A percentile compares a stretch with the other conserved stretches of the same genome.
Evolutionary conservation across 2,113 vertebrate species (phyloP).

Genomic region (Sterrhoptilus dennistouni): DNA sequence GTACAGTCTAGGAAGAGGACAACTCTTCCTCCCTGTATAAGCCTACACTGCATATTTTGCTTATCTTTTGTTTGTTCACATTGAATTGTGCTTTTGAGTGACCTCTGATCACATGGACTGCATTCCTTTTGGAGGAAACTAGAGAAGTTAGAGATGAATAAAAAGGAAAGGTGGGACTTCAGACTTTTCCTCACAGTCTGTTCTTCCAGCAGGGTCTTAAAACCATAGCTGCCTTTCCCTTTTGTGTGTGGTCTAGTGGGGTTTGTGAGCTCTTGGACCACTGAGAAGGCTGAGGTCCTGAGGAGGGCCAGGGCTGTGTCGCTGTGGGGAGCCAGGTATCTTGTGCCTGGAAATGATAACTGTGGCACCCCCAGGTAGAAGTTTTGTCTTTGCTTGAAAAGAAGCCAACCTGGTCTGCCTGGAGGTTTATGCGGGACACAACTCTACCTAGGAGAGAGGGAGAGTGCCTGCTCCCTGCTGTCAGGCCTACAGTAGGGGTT

Average conservation of each 20-base stretch:
- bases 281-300: background rate
- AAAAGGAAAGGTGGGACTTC: background rate
- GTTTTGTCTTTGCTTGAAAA: fast-evolving
- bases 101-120: background rate
- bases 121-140: background rate
- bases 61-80: background rate
- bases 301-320: background rate
- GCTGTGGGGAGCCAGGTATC: background rate
- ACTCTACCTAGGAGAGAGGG: background rate
- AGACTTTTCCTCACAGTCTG: background rate
- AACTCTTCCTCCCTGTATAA: background rate
- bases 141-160: background rate
- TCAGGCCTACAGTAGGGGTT: background rate
- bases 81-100: background rate
- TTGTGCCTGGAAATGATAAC: background rate
- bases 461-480: background rate
- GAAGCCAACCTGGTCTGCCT: background rate
- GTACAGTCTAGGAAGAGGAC: background rate
- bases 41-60: background rate
- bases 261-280: background rate
- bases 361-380: background rate
- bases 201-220: background rate
- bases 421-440: background rate
- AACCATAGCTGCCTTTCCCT: background rate
- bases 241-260: background rate